Evolutionary conservation across 2,113 vertebrate genomes (phyloP).

Genomic region (Entelurus aequoreus): DNA sequence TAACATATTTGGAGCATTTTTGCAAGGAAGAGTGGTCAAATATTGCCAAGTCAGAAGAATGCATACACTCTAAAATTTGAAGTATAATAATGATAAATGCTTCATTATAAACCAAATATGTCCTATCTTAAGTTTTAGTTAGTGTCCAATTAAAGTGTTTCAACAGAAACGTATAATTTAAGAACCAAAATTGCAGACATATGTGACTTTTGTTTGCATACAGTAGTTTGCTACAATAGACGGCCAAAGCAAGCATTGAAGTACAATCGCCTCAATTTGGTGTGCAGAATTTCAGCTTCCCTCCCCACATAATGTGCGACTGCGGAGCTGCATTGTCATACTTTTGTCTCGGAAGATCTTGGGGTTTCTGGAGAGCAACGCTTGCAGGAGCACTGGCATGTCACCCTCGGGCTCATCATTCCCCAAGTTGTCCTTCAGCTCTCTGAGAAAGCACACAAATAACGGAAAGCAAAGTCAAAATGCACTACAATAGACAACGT

Average conservation of each 20-base stretch:
- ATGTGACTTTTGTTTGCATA: not conserved
- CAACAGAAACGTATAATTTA: not conserved
- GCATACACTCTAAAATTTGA: no score
- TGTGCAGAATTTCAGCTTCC: slow-evolving; percentile 35
- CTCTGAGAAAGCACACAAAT: slow-evolving; percentile 74
- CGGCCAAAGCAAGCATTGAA: no score
- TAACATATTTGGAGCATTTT: no score
- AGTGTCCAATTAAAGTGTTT: no score
- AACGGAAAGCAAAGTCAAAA: slow-evolving; percentile 12
- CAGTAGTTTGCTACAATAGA: not conserved
- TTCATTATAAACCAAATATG: no score
- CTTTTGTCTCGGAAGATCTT: slow-evolving; percentile 99
- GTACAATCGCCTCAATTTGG: no score
- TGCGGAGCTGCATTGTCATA: slow-evolving; percentile 74
- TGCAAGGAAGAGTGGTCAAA: no score
- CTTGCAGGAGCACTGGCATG: slow-evolving; percentile 92
- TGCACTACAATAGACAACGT: not conserved
- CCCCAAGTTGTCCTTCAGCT: slow-evolving; percentile 96
- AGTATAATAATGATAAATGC: no score
- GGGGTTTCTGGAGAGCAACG: slow-evolving; percentile 92
- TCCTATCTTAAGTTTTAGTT: no score
- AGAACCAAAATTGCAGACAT: not conserved
- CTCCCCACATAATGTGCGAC: slow-evolving; percentile 73
- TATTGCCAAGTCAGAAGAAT: no score
- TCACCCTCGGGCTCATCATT: slow-evolving; percentile 98